These are phyloP conservation scores for Paracanthobrama guichenoti DNA, from an alignment of 2,113 vertebrate genomes.

Conservation along the genomic window DNA sequence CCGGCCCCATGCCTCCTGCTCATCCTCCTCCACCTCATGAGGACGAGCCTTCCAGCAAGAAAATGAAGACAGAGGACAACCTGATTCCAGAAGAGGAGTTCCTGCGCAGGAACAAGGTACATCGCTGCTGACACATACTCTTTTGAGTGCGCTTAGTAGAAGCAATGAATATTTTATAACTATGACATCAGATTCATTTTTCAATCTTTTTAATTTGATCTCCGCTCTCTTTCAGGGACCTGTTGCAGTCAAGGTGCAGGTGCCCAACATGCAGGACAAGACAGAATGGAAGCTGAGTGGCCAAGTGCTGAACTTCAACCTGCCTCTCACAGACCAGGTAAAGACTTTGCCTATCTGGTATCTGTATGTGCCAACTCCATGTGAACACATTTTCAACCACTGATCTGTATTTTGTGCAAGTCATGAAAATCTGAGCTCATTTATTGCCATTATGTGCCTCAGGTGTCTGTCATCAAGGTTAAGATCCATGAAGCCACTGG, in stretches of 20 bases:
- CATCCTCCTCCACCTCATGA: slow-evolving; percentile 90
- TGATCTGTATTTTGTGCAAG: too few relatives aligned
- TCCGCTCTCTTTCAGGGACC: slow-evolving; percentile 79
- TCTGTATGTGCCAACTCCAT: background rate
- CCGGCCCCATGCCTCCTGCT: slow-evolving; percentile 82
- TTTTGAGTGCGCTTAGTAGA: background rate
- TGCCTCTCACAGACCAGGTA: slow-evolving; percentile 97
- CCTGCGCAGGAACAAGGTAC: slow-evolving; percentile 92
- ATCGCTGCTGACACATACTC: background rate
- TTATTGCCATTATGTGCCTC: background rate
- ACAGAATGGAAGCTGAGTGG: slow-evolving; percentile 97
- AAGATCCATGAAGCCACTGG: slow-evolving; percentile 98
- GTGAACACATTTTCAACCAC: background rate
- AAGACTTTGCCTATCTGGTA: background rate
- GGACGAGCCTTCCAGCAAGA: slow-evolving; percentile 92
- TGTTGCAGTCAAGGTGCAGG: slow-evolving; percentile 96
- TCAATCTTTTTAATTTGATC: background rate
- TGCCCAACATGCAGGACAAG: slow-evolving; percentile 99
- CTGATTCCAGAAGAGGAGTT: slow-evolving; percentile 98
- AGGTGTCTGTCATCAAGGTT: slow-evolving; percentile 99
- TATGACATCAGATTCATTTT: background rate
- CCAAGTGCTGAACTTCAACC: slow-evolving; percentile 93
- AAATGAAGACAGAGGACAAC: slow-evolving; percentile 95
- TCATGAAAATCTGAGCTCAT: background rate
- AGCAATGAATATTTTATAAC: background rate